Conservation (phyloP, 2,797 vertebrate species). For the Pitangus sulphuratus region DNA sequence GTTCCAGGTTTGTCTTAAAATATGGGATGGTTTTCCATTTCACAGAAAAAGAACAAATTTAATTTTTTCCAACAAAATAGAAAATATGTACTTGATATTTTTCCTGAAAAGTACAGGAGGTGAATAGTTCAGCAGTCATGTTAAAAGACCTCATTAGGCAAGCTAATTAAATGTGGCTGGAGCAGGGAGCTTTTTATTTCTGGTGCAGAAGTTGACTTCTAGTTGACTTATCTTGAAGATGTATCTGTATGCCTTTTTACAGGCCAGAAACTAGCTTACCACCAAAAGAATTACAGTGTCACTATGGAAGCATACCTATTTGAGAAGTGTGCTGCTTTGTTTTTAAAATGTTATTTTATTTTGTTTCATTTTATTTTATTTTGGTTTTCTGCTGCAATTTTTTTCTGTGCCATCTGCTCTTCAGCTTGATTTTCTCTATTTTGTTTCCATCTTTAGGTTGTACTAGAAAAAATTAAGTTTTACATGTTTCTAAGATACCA, state of each 20-base stretch:
- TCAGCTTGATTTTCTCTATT: background rate
- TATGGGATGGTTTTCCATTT: background rate
- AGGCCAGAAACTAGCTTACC: background rate
- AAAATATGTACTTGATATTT: background rate
- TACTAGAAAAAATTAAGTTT: background rate
- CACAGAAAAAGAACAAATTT: background rate
- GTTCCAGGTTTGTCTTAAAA: background rate
- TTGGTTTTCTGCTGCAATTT: background rate
- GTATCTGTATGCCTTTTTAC: background rate
- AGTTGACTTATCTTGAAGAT: background rate
- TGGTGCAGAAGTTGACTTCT: background rate
- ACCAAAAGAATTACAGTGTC: background rate
- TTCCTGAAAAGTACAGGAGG: background rate
- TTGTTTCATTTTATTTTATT: background rate
- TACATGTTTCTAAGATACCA: background rate
- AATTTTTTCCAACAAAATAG: background rate
- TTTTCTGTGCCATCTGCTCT: background rate
- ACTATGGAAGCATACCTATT: background rate
- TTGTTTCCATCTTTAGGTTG: background rate
- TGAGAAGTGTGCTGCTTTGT: background rate
- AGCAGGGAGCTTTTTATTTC: background rate
- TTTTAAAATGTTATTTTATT: background rate
- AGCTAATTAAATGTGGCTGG: conserved; percentile 10
- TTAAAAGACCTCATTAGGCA: conserved; percentile 20
- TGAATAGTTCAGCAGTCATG: conserved; percentile 20